Evolutionary conservation across 1,140 invertebrate species (phyloP), one percentile per base, ranked within the genome.

Genomic region (Diabrotica undecimpunctata): DNA sequence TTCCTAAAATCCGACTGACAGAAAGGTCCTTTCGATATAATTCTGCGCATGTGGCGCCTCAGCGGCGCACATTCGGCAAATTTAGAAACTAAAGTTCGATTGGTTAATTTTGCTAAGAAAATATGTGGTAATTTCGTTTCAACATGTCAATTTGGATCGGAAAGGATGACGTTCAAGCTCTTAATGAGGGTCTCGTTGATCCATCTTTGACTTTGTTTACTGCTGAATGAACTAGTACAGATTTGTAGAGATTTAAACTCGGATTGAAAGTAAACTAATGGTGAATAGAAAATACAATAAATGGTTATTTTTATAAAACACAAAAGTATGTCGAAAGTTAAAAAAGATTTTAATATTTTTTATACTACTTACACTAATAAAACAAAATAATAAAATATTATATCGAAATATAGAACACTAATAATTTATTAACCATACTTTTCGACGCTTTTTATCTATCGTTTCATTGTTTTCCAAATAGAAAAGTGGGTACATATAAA

Each of bases 71-170:
- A 37, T 69, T 58, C 70, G 72, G 65, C 67, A 62, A 57, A 61
- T 65, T 51, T 61, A 46, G 54, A 65, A 69, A 75, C 69, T 69
- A 71, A 66, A 63, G 67, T 75, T 77, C 74, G 75, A 77, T 75
- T 77, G 70, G 74, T 73, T 74, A 75, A 75, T 73, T 46, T 73
- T 72, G 66, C 67, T 57, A 74, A 72, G 70, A 73, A 73, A 69
- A 68, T 70, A 64, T 66, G 70, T 53, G 53, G 66, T 61, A 66
- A 68, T 72, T 70, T 68, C 57, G 64, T 70, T 70, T 54, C 51
- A 36, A 54, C 54, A 25, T 41, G 54, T 62, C 61, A 59, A 67
- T 54, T 67, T 61, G 61, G 61, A 70, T 36, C n/a, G 56, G 14
- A 38, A 38, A 25, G 56, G 35, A 58, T 13, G 54, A 55, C 13